A percentile compares a stretch with the other conserved stretches of the same genome.
Evolutionary conservation across 2,888 invertebrate species (phyloP).

Genomic region (Hypena proboscidalis): DNA sequence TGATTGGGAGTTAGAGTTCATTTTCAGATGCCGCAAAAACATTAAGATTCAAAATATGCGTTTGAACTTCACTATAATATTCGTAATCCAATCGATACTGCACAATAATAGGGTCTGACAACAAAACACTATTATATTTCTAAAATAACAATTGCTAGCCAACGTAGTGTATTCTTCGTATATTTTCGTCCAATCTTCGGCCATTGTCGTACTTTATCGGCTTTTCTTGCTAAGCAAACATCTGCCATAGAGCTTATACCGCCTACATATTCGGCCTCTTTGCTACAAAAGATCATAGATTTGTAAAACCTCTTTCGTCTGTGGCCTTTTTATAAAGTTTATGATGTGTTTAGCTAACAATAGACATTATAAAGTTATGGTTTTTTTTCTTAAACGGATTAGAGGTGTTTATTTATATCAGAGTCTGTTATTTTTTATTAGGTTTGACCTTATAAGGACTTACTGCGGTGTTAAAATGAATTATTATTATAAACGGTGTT

Average conservation of each 20-base stretch:
- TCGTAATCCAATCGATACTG: slow-evolving; percentile 3
- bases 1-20: no score
- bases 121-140: slow-evolving; percentile 66
- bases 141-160: slow-evolving; percentile 32
- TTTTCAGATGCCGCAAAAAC: not conserved
- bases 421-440: not conserved
- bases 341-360: slow-evolving; percentile 16
- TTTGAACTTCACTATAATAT: no score
- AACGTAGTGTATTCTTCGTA: slow-evolving; percentile 51
- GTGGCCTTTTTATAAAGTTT: slow-evolving; percentile 21
- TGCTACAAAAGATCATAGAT: slow-evolving; percentile 35
- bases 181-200: slow-evolving; percentile 65
- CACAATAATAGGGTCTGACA: slow-evolving; percentile 60
- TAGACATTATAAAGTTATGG: slow-evolving; percentile 3
- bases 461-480: not conserved
- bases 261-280: slow-evolving; percentile 48
- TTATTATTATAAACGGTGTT: not conserved
- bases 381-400: slow-evolving; percentile 16
- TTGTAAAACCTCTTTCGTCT: slow-evolving; percentile 25
- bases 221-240: slow-evolving; percentile 63
- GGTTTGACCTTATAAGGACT: not conserved
- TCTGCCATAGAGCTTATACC: slow-evolving; percentile 57
- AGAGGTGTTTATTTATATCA: slow-evolving; percentile 4
- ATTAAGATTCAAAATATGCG: no score
- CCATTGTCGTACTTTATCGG: slow-evolving; percentile 38